These are phyloP conservation scores for Albula goreensis DNA, from an alignment of 2,113 vertebrate genomes.

Conservation along the genomic window DNA sequence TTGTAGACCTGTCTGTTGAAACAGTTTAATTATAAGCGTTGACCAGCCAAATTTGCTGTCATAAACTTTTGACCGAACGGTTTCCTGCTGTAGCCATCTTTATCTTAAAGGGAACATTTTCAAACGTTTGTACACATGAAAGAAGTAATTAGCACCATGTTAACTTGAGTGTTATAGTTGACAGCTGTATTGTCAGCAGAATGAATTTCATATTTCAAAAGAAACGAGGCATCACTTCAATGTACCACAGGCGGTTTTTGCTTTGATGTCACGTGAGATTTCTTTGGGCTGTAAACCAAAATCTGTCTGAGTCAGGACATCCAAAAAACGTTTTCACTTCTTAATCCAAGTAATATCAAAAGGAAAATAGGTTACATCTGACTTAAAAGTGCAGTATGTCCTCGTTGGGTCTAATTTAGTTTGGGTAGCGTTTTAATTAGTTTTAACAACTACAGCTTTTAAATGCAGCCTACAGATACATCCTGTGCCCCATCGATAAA, in stretches of 20 bases:
- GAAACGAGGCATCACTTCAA: constrained; percentile 65
- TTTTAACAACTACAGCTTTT: too few relatives aligned
- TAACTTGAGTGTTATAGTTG: constrained; percentile 11
- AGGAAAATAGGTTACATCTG: too few relatives aligned
- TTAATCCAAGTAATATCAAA: too few relatives aligned
- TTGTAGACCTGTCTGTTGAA: too few relatives aligned
- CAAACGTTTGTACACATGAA: constrained; percentile 3
- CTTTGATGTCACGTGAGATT: background rate
- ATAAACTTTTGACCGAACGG: constrained; percentile 47
- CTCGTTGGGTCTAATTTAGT: too few relatives aligned
- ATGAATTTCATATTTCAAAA: constrained; percentile 37
- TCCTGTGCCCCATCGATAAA: too few relatives aligned
- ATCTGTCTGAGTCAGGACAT: background rate
- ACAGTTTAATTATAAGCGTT: background rate
- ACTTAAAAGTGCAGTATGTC: too few relatives aligned
- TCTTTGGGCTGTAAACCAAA: background rate
- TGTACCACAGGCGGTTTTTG: background rate
- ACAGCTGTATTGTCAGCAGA: background rate
- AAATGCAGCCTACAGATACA: too few relatives aligned
- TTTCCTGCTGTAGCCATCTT: constrained; percentile 17
- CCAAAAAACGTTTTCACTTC: background rate
- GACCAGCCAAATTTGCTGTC: constrained; percentile 28
- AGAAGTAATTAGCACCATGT: constrained; percentile 26
- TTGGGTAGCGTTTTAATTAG: too few relatives aligned
- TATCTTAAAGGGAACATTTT: background rate